These are phyloP conservation scores for Acleris cristana DNA, from an alignment of 2,888 invertebrate species.

Conservation along the genomic window DNA sequence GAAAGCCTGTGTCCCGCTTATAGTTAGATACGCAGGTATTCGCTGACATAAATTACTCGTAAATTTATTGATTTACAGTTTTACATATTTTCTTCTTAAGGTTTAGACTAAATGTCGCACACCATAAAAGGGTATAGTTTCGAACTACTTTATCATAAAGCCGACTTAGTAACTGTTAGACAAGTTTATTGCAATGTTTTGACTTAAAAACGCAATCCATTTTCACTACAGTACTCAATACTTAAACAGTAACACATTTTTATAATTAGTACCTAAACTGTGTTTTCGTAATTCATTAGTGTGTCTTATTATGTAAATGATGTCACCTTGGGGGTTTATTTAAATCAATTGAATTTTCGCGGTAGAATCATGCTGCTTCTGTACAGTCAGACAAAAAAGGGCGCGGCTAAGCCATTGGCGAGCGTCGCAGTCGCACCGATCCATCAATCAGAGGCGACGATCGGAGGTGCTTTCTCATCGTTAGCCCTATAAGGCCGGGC, in stretches of 20 bases:
- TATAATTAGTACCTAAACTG: no score
- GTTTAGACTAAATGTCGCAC: neutral
- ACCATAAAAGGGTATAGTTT: no score
- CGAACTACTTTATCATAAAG: no score
- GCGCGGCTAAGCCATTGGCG: conserved; percentile 41
- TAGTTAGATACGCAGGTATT: conserved; percentile 59
- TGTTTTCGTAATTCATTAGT: no score
- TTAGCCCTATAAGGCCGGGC: conserved; percentile 79
- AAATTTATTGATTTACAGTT: conserved; percentile 63
- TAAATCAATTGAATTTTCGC: conserved; percentile 18
- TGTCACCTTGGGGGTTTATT: neutral
- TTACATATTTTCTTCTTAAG: conserved; percentile 48
- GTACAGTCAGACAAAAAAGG: conserved; percentile 44
- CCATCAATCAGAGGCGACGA: conserved; percentile 76
- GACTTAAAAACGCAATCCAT: no score
- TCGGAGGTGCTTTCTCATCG: conserved; percentile 82
- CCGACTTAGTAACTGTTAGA: no score
- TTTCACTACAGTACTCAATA: no score
- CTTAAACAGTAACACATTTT: no score
- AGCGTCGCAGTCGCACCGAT: conserved; percentile 54
- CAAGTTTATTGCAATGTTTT: no score
- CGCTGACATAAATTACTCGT: conserved; percentile 65
- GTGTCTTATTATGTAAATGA: no score
- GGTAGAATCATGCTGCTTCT: conserved; percentile 19
- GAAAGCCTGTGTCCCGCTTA: conserved; percentile 74